Evolutionary conservation across 2,113 vertebrate species (phyloP).

Genomic region (Aplodontia rufa): DNA sequence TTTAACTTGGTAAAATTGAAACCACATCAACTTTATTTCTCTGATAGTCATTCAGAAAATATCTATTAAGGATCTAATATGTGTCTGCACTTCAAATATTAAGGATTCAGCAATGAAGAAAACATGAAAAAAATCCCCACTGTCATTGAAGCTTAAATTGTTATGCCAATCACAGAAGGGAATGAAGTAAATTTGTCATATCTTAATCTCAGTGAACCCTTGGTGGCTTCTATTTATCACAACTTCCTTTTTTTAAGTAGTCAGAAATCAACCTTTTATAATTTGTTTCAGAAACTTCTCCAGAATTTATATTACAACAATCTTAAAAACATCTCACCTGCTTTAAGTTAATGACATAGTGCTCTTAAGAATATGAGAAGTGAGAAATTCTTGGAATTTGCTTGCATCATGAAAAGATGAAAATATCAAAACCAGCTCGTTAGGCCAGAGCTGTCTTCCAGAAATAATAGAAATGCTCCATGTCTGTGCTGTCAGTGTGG

Average conservation of each 20-base stretch:
- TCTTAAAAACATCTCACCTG: conserved; percentile 14
- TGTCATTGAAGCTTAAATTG: not conserved
- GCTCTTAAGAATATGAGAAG: conserved; percentile 7
- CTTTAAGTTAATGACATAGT: not conserved
- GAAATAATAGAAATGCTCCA: not conserved
- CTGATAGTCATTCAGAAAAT: not conserved
- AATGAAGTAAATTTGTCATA: conserved; percentile 32
- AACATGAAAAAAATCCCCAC: not conserved
- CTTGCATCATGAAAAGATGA: conserved; percentile 19
- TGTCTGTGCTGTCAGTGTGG: not conserved
- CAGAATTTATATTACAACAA: conserved; percentile 40
- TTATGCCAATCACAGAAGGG: conserved; percentile 24
- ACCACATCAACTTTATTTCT: not conserved
- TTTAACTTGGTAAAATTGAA: not conserved
- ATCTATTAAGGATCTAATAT: not conserved
- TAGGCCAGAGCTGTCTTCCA: not conserved
- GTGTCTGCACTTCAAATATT: not conserved
- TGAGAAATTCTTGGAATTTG: not conserved
- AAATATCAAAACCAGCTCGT: conserved; percentile 1
- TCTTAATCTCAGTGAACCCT: conserved; percentile 20
- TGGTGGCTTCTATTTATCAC: conserved; percentile 25
- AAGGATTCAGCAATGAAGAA: conserved; percentile 12
- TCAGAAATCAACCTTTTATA: conserved; percentile 30
- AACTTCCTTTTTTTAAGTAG: not conserved
- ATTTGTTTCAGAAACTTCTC: conserved; percentile 30